Percentiles rank a stretch among this genome's conserved stretches.
Evolutionary conservation across 2,113 vertebrate species (phyloP).

Genomic region (Zosterops hypoxanthus): DNA sequence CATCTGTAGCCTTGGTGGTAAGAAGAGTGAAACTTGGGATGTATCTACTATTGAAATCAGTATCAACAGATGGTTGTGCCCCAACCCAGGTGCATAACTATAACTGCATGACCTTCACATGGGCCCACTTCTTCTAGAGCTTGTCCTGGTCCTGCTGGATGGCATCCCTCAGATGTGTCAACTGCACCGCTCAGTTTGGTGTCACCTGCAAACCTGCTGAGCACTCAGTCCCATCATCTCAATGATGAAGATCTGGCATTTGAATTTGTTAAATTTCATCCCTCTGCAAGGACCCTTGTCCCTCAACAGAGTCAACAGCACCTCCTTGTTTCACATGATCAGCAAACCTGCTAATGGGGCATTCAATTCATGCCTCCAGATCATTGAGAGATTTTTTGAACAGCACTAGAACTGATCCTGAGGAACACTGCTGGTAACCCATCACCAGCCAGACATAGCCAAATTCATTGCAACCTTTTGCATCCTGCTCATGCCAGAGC

Average conservation of each 20-base stretch:
- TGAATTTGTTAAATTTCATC: background rate
- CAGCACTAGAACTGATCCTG: background rate
- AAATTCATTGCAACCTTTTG: background rate
- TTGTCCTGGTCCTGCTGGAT: background rate
- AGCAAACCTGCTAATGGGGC: background rate
- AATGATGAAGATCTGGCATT: background rate
- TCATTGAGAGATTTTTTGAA: background rate
- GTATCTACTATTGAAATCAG: background rate
- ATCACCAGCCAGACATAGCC: background rate
- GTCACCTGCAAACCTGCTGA: background rate
- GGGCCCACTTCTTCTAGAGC: background rate
- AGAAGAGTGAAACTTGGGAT: background rate
- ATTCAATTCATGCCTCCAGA: background rate
- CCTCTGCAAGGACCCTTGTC: background rate
- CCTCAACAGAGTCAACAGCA: background rate
- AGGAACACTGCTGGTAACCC: rapidly evolving
- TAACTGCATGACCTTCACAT: background rate
- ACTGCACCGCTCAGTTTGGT: background rate
- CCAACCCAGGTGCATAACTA: background rate
- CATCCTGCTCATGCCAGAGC: background rate
- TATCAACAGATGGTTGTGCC: background rate
- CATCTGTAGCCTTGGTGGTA: background rate
- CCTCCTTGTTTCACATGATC: background rate
- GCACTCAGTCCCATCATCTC: background rate
- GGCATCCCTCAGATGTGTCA: background rate